Evolutionary conservation across 2,888 invertebrate genomes (phyloP).

Genomic region (Lissonota sp.): DNA sequence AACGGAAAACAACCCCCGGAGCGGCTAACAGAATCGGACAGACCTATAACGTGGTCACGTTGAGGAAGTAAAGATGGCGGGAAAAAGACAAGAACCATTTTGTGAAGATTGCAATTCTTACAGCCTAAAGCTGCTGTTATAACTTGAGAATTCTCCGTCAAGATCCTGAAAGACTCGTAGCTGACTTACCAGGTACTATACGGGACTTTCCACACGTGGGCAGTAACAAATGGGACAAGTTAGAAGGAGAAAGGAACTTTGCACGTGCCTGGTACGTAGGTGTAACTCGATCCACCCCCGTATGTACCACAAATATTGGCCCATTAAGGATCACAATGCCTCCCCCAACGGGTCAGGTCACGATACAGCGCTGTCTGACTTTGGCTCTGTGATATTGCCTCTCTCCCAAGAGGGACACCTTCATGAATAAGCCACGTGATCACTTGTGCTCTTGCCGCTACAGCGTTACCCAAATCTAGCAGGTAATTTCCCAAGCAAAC

Average conservation of each 20-base stretch:
- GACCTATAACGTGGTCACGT: neutral
- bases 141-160: too few relatives aligned
- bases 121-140: too few relatives aligned
- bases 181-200: neutral
- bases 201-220: neutral
- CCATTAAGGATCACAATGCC: slow-evolving; percentile 80
- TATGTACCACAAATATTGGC: slow-evolving; percentile 79
- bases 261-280: slow-evolving; percentile 46
- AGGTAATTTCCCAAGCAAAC: neutral
- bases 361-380: slow-evolving; percentile 18
- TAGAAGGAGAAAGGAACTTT: slow-evolving; percentile 37
- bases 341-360: slow-evolving; percentile 50
- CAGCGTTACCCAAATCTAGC: neutral
- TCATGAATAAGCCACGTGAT: slow-evolving; percentile 50
- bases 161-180: too few relatives aligned
- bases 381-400: slow-evolving; percentile 20
- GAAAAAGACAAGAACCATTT: too few relatives aligned
- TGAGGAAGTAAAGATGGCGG: too few relatives aligned
- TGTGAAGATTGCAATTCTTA: too few relatives aligned
- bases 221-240: slow-evolving; percentile 49
- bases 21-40: slow-evolving; percentile 14
- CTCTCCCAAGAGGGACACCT: slow-evolving; percentile 10
- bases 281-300: slow-evolving; percentile 61
- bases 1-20: neutral
- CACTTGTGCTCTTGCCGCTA: slow-evolving; percentile 14